Evolutionary conservation across 2,797 vertebrate genomes (phyloP).

Genomic region (Hydrocynus forskahlii): DNA sequence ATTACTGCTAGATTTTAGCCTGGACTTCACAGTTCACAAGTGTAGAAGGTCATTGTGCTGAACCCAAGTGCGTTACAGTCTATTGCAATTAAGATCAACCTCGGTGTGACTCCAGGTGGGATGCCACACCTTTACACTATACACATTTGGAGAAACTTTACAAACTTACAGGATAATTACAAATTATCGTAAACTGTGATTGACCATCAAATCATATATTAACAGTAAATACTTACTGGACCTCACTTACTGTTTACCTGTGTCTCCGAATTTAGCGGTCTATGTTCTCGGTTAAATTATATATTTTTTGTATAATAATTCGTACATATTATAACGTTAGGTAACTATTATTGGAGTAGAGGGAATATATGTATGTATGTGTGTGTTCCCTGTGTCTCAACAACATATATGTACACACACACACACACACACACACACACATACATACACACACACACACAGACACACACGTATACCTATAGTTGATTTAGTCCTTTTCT

Average conservation of each 20-base stretch:
- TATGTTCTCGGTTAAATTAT: no score
- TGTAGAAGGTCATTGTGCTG: conserved; percentile 82
- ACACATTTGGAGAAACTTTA: conserved; percentile 4
- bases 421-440: no score
- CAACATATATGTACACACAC: no score
- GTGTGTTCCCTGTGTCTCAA: no score
- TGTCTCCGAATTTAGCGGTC: no score
- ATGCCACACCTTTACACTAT: conserved; percentile 41
- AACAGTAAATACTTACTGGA: conserved; percentile 16
- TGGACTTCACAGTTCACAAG: conserved; percentile 70
- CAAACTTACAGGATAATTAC: not conserved
- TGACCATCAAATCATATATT: conserved; percentile 30
- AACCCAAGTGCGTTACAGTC: conserved; percentile 75
- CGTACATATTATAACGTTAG: no score
- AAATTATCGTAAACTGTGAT: conserved; percentile 25
- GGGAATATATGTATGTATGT: no score
- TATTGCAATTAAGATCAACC: conserved; percentile 70
- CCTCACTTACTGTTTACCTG: not conserved
- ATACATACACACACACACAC: no score
- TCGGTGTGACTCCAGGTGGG: conserved; percentile 62
- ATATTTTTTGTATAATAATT: no score
- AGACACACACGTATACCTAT: no score
- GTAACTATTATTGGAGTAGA: no score
- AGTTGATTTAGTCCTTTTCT: conserved; percentile 60
- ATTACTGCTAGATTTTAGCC: conserved; percentile 75